Base-by-base conservation (phyloP, 1,140 invertebrate species). In the Polypedilum vanderplanki region DNA sequence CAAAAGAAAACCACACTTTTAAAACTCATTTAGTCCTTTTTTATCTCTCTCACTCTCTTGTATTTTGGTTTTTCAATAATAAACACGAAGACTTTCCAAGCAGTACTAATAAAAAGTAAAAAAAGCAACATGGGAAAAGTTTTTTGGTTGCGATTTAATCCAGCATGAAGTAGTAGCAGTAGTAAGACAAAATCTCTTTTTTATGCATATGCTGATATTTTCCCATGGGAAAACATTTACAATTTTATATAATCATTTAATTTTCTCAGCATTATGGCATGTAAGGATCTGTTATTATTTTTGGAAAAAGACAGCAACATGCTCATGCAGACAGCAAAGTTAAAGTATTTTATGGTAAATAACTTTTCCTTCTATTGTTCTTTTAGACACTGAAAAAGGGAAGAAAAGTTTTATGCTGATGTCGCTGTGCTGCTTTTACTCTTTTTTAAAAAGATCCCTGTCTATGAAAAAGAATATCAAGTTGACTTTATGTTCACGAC, bases 201-300 rank as follows among this genome's bases (percentile, higher is more conserved):
- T 57, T n/a, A n/a, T 57, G 12, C 46, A n/a, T 12, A 12, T 57
- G 46, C 46, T 57, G 46, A 12, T 57, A 57, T 57, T 57, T 57
- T 57, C 65, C 20, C 65, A 70, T 70, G 65, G 7, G 65, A 70
- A 70, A 70, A 70, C 65, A 70, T 70, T 70, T 20, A 18, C 17
- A 22, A 20, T 70, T 70, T 70, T 70, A 17, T 70, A 20, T 70
- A 70, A 70, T 20, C 65, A 70, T 70, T 70, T 70, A 70, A 70
- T 70, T 70, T 70, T 70, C 65, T 70, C 65, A 22, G 46, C 46
- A 57, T 57, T 57, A 57, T 57, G 46, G 46, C 46, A 57, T 57
- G 46, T 57, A 57, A 57, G 46, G 46, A 57, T 57, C 12, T 57
- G 46, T 57, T 33, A n/a, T 57, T 57, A 57, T 57, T 57, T n/a